Percentiles rank a stretch among this genome's conserved stretches.
Conservation (phyloP, 2,797 vertebrate genomes). For the Gila robusta region DNA sequence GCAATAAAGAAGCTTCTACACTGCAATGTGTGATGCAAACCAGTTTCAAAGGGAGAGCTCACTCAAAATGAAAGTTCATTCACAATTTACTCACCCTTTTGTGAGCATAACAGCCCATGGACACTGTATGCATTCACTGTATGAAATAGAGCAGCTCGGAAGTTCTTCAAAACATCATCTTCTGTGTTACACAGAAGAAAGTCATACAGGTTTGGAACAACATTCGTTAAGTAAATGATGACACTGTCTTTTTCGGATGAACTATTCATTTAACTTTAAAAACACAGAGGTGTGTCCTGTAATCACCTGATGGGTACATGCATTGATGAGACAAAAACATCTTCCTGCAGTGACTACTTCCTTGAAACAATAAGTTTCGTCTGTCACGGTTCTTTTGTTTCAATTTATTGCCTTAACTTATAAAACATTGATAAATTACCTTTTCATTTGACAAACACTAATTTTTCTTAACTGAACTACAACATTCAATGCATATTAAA, state of each 20-base stretch:
- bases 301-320: neutral
- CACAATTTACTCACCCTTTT: neutral
- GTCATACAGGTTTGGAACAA: conserved; percentile 1
- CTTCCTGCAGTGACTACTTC: neutral
- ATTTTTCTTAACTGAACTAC: neutral
- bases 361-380: neutral
- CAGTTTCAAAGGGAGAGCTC: neutral
- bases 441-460: neutral
- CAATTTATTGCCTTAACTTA: neutral
- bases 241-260: neutral
- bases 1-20: neutral
- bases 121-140: neutral
- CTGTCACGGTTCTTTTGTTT: neutral
- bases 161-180: neutral
- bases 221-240: neutral
- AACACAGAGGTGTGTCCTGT: conserved; percentile 10
- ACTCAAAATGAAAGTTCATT: neutral
- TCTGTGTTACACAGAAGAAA: conserved; percentile 10
- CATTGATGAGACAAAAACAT: conserved; percentile 1
- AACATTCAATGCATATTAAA: neutral
- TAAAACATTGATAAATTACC: neutral
- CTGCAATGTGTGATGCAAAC: neutral
- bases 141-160: neutral
- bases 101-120: neutral
- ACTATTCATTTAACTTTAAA: neutral